These are phyloP conservation scores for Malacoctenus gilli DNA, from an alignment of 2,797 vertebrate species.

Conservation along the genomic window DNA sequence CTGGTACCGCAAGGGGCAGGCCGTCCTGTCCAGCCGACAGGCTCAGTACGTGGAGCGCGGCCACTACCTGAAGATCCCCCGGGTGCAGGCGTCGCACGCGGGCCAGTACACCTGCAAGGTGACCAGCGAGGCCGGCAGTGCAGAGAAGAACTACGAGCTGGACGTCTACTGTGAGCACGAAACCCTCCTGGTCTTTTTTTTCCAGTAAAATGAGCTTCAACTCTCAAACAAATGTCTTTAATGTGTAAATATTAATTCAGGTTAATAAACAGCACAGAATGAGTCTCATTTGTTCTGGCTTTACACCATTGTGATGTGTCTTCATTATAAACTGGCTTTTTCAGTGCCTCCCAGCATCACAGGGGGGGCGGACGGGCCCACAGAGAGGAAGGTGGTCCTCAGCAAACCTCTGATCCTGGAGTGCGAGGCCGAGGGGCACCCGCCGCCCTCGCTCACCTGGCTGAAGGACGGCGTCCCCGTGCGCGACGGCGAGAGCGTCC, in stretches of 20 bases:
- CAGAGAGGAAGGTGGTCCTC: constrained; percentile 85
- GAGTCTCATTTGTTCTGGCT: no score
- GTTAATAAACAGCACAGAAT: no score
- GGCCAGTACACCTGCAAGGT: constrained; percentile 87
- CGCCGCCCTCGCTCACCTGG: constrained; percentile 92
- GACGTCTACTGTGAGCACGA: constrained; percentile 88
- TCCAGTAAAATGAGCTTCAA: no score
- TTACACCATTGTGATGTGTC: not conserved
- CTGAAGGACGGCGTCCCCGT: constrained; percentile 91
- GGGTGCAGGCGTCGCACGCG: constrained; percentile 85
- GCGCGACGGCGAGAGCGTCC: constrained; percentile 78
- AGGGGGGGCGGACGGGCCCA: constrained; percentile 74
- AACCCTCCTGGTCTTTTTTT: not conserved
- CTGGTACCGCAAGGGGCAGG: constrained; percentile 88
- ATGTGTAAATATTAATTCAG: no score
- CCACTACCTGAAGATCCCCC: constrained; percentile 89
- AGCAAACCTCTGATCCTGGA: constrained; percentile 84
- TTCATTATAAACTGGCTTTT: not conserved
- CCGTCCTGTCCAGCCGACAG: constrained; percentile 82
- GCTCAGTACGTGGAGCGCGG: constrained; percentile 88
- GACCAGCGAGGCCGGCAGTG: constrained; percentile 83
- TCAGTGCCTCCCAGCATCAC: constrained; percentile 92
- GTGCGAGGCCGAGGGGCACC: constrained; percentile 91
- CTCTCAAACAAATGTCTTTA: no score
- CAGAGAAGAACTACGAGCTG: constrained; percentile 87